phyloP scores from a whole-genome alignment of 2,113 vertebrate genomes.

The Spea multiplicata region DNA sequence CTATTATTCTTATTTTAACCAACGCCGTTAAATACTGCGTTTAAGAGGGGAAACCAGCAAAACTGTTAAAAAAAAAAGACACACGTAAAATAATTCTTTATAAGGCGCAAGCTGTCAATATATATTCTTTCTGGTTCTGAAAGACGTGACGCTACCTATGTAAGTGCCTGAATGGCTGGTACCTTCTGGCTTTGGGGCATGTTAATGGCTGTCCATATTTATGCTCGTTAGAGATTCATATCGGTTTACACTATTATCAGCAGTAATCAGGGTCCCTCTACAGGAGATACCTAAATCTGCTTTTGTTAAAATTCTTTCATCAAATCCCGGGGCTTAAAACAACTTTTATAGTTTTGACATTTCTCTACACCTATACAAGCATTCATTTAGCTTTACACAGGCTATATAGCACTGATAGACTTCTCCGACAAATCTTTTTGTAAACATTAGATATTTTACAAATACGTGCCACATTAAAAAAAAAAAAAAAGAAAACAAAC shows the following conservation, averaged over 20 bases:
- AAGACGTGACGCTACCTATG: no score
- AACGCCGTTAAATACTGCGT: no score
- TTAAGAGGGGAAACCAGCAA: no score
- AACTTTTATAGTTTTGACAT: not conserved
- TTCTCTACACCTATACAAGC: not conserved
- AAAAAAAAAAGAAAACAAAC: not conserved
- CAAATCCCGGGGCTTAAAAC: slow-evolving; percentile 48
- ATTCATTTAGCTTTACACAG: not conserved
- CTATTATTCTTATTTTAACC: no score
- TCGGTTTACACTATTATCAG: slow-evolving; percentile 69
- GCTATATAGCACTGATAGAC: not conserved
- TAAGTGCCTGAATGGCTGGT: slow-evolving; percentile 10
- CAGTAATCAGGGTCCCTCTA: slow-evolving; percentile 84
- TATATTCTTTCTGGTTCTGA: no score
- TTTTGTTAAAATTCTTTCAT: slow-evolving; percentile 69
- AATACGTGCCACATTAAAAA: not conserved
- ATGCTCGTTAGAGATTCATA: slow-evolving; percentile 82
- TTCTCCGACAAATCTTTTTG: not conserved
- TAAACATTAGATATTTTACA: not conserved
- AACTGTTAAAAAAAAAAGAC: no score
- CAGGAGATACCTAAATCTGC: slow-evolving; percentile 80
- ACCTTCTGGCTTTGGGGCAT: slow-evolving; percentile 55
- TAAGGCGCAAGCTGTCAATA: no score
- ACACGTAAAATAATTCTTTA: no score
- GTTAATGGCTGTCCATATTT: slow-evolving; percentile 61